phyloP scores from a whole-genome alignment of 2,888 invertebrate species.

The Oithona nana region DNA sequence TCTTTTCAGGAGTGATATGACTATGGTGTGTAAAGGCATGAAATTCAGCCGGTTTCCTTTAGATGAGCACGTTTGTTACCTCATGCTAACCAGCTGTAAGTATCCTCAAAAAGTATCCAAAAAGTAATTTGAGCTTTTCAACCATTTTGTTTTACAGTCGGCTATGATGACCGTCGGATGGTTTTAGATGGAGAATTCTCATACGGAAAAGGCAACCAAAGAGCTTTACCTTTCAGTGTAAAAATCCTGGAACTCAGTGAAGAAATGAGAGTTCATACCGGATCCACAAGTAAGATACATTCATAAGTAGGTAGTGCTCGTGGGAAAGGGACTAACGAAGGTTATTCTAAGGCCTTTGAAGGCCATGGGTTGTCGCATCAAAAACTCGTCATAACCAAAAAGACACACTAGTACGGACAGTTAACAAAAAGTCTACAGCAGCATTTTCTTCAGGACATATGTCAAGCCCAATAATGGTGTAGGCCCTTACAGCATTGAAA shows the following conservation, averaged over 20 bases:
- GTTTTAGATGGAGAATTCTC: constrained; percentile 7
- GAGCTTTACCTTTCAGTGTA: constrained; percentile 16
- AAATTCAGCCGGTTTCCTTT: constrained; percentile 16
- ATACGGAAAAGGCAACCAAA: constrained; percentile 11
- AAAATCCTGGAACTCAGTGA: constrained; percentile 2
- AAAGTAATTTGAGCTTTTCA: background rate
- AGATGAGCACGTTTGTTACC: constrained; percentile 15
- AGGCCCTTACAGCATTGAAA: too few relatives aligned
- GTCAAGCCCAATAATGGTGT: too few relatives aligned
- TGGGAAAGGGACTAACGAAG: too few relatives aligned
- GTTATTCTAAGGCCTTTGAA: too few relatives aligned
- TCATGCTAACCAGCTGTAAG: constrained; percentile 17
- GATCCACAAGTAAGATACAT: constrained; percentile 13
- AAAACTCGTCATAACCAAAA: too few relatives aligned
- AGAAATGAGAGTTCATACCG: background rate
- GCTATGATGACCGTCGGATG: constrained; percentile 13
- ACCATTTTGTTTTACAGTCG: constrained; percentile 9
- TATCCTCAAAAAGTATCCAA: background rate
- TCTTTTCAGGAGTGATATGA: constrained; percentile 16
- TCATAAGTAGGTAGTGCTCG: too few relatives aligned
- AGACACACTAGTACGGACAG: too few relatives aligned
- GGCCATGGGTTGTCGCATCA: too few relatives aligned
- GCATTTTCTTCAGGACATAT: too few relatives aligned
- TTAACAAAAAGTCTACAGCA: too few relatives aligned
- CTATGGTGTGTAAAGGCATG: constrained; percentile 15